Evolutionary conservation across 2,113 vertebrate species (phyloP), one percentile per base, ranked within the genome.

Genomic region (Willisornis vidua): DNA sequence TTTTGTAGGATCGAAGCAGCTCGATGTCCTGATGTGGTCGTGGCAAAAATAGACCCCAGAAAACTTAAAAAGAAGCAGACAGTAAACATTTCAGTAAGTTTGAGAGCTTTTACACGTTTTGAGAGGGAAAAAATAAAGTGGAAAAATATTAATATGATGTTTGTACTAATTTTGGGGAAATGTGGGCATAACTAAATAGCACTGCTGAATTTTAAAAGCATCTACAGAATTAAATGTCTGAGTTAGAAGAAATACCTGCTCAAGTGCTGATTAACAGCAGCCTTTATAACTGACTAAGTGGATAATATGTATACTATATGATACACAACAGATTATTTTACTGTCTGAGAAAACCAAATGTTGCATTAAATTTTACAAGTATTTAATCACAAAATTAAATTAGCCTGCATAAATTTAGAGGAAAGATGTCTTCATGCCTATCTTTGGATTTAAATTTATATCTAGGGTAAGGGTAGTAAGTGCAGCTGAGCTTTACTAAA

Each of bases 21-120:
- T 29, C 97, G 98, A 17, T 99, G 98, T 95, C 99, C 99, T 59
- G 99, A 99, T 74, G 99, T 99, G 91, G 99, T 99, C 2, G 99
- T 99, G 87, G 99, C 99, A 13, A 98, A 99, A 61, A 99, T 99
- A 96, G 99, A 99, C 94, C 99, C 99, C 31, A 99, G 98, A 97
- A 99, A 99, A 94, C 91, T 99, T 88, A 99, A 98, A 87, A 99
- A 98, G 96, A 99, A 98, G 86, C 99, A 99, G 85, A 99, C 99
- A 25, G 98, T 99, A 19, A 99, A 99, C 90, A 87, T 97, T 85
- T 99, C 99, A 48, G 99, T 99, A 96, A 99, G 99, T 99, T 52
- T 86, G 9, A 71, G 14, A 76, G 26, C 5, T 62, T 83, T 54
- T 31, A 33, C 18, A 1, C 0, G 0, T 58, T 66, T 54, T 48